phyloP scores from a whole-genome alignment of 2,888 invertebrate genomes.

The Melangyna quadrimaculata region DNA sequence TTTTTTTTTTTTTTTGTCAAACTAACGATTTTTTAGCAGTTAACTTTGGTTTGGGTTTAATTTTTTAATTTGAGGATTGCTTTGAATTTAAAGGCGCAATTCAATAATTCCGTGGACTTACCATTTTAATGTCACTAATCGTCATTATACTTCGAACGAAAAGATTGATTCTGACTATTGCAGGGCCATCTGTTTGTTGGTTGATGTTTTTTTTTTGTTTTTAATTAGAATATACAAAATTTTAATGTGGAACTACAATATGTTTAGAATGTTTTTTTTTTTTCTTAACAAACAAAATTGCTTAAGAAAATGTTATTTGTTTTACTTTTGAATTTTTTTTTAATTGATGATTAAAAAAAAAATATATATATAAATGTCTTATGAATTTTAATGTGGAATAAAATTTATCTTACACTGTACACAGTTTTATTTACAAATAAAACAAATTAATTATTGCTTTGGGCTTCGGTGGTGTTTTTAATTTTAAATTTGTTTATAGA shows the following conservation, averaged over 20 bases:
- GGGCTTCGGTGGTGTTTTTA: neutral
- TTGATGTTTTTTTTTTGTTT: constrained; percentile 60
- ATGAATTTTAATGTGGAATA: constrained; percentile 14
- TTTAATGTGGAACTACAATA: constrained; percentile 68
- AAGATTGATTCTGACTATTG: constrained; percentile 98
- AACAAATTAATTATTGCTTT: constrained; percentile 10
- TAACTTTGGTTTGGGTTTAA: constrained; percentile 45
- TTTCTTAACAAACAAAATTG: constrained; percentile 55
- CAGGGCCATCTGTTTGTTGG: constrained; percentile 92
- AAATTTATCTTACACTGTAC: constrained; percentile 60
- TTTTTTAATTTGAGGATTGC: constrained; percentile 52
- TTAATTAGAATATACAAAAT: constrained; percentile 64
- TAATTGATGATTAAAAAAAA: constrained; percentile 24
- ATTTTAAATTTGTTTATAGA: neutral
- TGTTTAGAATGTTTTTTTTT: neutral
- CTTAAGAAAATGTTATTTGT: constrained; percentile 25
- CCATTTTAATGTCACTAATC: constrained; percentile 99
- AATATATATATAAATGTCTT: neutral
- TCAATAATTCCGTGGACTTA: constrained; percentile 85
- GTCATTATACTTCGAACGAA: constrained; percentile 98
- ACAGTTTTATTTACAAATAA: constrained; percentile 45
- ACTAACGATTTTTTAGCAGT: constrained; percentile 47
- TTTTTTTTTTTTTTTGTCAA: constrained; percentile 36
- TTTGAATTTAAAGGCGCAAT: constrained; percentile 45
- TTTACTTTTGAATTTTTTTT: constrained; percentile 18